Evolutionary conservation across 2,113 vertebrate species (phyloP), one percentile per base, ranked within the genome.

Genomic region (Anolis carolinensis): DNA sequence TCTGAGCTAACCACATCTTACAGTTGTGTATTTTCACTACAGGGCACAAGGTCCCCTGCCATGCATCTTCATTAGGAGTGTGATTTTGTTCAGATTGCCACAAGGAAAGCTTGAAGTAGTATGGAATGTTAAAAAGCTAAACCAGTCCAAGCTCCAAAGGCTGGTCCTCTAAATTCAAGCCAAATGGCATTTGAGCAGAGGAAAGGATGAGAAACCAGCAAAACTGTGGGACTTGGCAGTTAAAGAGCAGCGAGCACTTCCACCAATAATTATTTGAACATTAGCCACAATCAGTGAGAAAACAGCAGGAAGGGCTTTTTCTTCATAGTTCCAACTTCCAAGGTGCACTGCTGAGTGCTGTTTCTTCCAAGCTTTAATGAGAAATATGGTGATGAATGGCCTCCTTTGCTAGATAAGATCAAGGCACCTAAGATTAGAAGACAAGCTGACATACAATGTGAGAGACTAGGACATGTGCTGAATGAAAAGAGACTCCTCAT

Each of bases 261-360:
- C 91, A 92, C 88, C 74, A 92, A 87, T 92, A 93, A 95, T 96
- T 95, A 94, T 95, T 95, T 95, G 93, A 95, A 92, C 90, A 89
- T 94, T 94, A 95, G 78, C 89, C 72, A 90, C 83, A 91, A 93
- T 95, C 88, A 90, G 83, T 78, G 62, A 89, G 84, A 92, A 94
- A 95, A 93, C 83, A 94, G 82, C 79, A 91, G 88, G 91, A 88
- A 93, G 84, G 81, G 85, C 72, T 93, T 96, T 81, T 95, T 92
- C 91, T 93, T 94, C 86, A 91, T 87, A 87, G 85, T 88, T 91
- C 81, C 89, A 86, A 79, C 87, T 95, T 96, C 84, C 79, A 94
- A 91, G 90, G 87, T 82, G 44, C 39, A 93, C 90, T 92, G 91
- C 94, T 94, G 90, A 91, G 93, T 92, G 75, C 74, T 94, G 52